These are phyloP conservation scores for Macroglossus sobrinus DNA, from an alignment of 2,113 vertebrate species.

Conservation along the genomic window DNA sequence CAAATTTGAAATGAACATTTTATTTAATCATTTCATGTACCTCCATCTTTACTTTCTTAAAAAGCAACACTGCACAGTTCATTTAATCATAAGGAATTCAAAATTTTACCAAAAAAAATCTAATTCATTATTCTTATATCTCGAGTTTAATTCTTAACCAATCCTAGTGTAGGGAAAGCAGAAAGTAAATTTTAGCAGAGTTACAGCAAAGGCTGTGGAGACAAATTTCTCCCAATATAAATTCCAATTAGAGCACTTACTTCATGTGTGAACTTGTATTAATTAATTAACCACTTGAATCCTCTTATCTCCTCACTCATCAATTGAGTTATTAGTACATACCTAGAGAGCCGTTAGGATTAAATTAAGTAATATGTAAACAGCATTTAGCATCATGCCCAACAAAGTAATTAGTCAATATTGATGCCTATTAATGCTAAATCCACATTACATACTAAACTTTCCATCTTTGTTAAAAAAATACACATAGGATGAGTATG, in stretches of 20 bases:
- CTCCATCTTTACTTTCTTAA: slow-evolving; percentile 8
- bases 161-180: not conserved
- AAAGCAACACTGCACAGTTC: not conserved
- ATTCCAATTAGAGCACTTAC: not conserved
- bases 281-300: not conserved
- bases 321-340: not conserved
- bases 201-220: not conserved
- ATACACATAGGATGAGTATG: not conserved
- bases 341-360: not conserved
- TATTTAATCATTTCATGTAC: not conserved
- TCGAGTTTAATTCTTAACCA: not conserved
- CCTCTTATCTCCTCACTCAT: not conserved
- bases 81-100: not conserved
- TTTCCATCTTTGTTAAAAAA: not conserved
- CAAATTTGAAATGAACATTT: slow-evolving; percentile 10
- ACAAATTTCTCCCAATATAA: not conserved
- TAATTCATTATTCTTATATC: not conserved
- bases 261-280: not conserved
- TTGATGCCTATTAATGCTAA: not conserved
- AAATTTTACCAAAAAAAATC: not conserved
- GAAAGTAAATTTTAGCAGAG: not conserved
- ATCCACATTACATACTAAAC: not conserved
- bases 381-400: not conserved
- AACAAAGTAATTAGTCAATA: not conserved
- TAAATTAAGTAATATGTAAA: slow-evolving; percentile 7